Percentiles rank a stretch among this genome's conserved stretches.
Evolutionary conservation across 2,888 invertebrate species (phyloP).

Genomic region (Beris morrisii): DNA sequence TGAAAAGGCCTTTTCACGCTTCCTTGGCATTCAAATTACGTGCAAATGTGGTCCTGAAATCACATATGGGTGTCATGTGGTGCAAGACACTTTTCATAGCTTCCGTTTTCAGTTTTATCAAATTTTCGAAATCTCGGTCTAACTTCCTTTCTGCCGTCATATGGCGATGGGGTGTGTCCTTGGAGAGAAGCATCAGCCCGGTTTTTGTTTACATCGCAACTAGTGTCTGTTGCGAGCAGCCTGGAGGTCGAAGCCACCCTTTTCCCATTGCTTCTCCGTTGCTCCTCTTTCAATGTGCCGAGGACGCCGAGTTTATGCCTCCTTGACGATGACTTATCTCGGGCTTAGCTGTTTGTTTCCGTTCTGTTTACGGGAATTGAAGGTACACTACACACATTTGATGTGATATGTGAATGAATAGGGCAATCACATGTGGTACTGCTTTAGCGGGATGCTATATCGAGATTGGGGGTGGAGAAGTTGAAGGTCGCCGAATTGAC

Average conservation of each 20-base stretch:
- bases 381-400: slow-evolving; percentile 7
- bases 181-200: no score
- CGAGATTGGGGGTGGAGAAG: slow-evolving; percentile 21
- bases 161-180: no score
- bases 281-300: neutral
- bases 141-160: no score
- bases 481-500: slow-evolving; percentile 17
- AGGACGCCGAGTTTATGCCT: slow-evolving; percentile 1
- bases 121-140: no score
- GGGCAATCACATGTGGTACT: slow-evolving; percentile 25
- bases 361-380: slow-evolving; percentile 20
- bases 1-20: no score
- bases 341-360: slow-evolving; percentile 25
- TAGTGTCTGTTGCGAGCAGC: slow-evolving; percentile 22
- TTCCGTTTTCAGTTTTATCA: no score
- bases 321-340: slow-evolving; percentile 28
- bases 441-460: slow-evolving; percentile 17
- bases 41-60: no score
- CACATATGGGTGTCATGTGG: no score
- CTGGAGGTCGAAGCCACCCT: slow-evolving; percentile 16
- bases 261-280: neutral
- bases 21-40: no score
- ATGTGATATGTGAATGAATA: slow-evolving; percentile 27
- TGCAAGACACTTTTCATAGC: no score
- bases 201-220: slow-evolving; percentile 31